Percentiles rank a stretch among this genome's conserved stretches.
Conservation (phyloP, 2,888 invertebrate species). For the Lithophane leautieri region DNA sequence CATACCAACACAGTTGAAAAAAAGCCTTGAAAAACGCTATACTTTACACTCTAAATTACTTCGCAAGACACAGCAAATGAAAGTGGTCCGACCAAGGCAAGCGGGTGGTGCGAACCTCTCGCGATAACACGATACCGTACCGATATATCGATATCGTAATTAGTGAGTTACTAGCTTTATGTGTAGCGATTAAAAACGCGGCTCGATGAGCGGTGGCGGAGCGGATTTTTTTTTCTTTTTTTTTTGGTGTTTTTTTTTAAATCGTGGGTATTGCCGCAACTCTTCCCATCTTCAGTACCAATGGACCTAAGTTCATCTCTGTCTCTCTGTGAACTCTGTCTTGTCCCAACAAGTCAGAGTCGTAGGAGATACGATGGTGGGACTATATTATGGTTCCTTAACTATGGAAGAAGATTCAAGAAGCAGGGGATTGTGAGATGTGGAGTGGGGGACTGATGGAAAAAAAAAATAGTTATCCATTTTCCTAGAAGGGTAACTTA, state of each 20-base stretch:
- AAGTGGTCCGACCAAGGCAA: slow-evolving; percentile 62
- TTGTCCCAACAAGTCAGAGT: neutral
- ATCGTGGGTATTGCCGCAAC: neutral
- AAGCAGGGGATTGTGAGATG: neutral
- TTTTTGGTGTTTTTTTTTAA: neutral
- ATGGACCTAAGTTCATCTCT: too few species aligned
- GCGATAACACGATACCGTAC: slow-evolving; percentile 45
- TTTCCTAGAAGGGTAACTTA: too few species aligned
- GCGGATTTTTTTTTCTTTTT: neutral
- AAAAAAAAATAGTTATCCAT: too few species aligned
- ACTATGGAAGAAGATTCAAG: neutral
- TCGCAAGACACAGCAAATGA: slow-evolving; percentile 47
- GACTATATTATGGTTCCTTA: neutral
- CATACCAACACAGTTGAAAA: slow-evolving; percentile 21
- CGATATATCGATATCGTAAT: slow-evolving; percentile 55
- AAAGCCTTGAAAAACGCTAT: slow-evolving; percentile 45
- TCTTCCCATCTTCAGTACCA: neutral
- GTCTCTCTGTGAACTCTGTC: too few species aligned
- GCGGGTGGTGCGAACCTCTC: slow-evolving; percentile 43
- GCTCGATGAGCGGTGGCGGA: neutral
- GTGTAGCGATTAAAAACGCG: slow-evolving; percentile 3
- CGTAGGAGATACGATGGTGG: neutral
- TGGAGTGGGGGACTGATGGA: neutral
- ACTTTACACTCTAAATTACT: slow-evolving; percentile 51
- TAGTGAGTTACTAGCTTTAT: slow-evolving; percentile 36